phyloP scores from a whole-genome alignment of 2,888 invertebrate species.

The Eristalis intricaria region DNA sequence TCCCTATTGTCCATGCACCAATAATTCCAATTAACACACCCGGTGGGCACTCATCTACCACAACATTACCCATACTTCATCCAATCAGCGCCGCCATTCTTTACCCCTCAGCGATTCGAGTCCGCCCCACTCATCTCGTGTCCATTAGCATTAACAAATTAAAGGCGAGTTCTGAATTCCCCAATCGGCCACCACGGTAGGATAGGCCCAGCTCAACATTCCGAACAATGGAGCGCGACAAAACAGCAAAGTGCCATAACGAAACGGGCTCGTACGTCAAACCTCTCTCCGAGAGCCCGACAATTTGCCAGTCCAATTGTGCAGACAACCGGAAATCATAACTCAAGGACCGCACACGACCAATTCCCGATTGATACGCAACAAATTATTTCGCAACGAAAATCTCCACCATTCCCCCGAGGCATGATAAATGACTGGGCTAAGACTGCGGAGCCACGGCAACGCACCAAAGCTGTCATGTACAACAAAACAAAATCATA shows the following conservation, averaged over 20 bases:
- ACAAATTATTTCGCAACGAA: not conserved
- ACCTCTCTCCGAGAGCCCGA: slow-evolving; percentile 3
- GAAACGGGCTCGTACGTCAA: not conserved
- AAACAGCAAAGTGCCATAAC: not conserved
- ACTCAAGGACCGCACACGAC: slow-evolving; percentile 4
- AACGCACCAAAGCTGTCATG: not conserved
- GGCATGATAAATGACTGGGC: not conserved
- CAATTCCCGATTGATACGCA: slow-evolving; percentile 12
- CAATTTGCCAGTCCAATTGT: slow-evolving; percentile 44
- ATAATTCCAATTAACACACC: not conserved
- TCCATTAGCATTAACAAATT: not conserved
- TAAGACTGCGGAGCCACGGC: not conserved
- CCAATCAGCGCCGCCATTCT: not conserved
- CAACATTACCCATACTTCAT: not conserved
- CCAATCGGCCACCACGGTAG: not conserved
- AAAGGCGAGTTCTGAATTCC: not conserved
- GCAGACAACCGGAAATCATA: slow-evolving; percentile 53
- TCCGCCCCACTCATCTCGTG: not conserved
- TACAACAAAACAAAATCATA: slow-evolving; percentile 5
- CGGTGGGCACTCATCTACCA: too few relatives aligned
- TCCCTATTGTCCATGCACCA: not conserved
- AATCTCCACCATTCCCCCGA: not conserved
- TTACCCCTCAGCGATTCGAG: not conserved
- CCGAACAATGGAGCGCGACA: not conserved
- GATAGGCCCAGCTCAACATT: not conserved